Evolutionary conservation across 2,888 invertebrate species (phyloP).

Genomic region (Chironomus riparius): DNA sequence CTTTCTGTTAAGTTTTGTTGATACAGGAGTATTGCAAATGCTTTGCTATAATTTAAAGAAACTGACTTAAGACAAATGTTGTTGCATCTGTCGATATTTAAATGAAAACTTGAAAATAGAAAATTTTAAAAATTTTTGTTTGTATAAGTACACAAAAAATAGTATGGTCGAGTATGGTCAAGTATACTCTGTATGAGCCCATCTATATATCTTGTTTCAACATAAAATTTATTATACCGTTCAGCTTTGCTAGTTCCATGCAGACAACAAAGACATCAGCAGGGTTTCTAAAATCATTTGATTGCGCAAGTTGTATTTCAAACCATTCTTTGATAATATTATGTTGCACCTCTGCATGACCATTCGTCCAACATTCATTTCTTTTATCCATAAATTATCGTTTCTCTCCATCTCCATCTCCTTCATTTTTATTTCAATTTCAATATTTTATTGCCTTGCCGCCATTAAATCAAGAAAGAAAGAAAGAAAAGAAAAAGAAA

Average conservation of each 20-base stretch:
- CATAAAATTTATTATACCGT: not conserved
- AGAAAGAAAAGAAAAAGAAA: not conserved
- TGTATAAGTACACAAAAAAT: no score
- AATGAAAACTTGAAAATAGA: no score
- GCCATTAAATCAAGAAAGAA: conserved; percentile 9
- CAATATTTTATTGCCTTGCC: conserved; percentile 9
- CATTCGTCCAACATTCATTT: not conserved
- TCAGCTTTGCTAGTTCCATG: not conserved
- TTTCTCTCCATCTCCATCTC: conserved; percentile 2
- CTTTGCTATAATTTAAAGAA: no score
- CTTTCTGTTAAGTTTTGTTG: no score
- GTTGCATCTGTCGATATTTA: no score
- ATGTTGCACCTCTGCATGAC: not conserved
- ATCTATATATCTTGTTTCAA: no score
- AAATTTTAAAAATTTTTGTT: no score
- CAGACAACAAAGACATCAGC: not conserved
- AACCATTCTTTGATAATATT: not conserved
- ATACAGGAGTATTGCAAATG: no score
- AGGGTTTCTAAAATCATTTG: not conserved
- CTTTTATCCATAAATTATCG: conserved; percentile 23
- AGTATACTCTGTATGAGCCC: no score
- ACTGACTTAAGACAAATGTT: no score
- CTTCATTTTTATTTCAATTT: no score
- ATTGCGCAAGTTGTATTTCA: not conserved
- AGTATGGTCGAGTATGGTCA: no score